Base-by-base conservation (phyloP, 2,113 vertebrate genomes). In the Tretioscincus oriximinensis region DNA sequence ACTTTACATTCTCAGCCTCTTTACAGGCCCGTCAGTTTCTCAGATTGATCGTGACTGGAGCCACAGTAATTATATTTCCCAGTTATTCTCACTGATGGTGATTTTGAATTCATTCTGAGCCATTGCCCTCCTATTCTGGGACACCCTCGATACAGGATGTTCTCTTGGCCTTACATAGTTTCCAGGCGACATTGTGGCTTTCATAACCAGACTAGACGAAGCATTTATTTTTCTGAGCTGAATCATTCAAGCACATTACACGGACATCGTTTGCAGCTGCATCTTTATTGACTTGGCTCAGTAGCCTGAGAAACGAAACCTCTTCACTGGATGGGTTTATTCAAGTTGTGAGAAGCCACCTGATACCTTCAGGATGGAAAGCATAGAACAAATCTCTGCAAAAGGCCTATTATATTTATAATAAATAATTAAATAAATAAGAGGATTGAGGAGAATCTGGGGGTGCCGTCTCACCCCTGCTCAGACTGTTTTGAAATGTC, bases 1-100 rank as follows among this genome's bases (percentile, higher is more conserved):
- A 85, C 76, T 73, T 92, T 2, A 0, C 89, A 93, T 93, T 93
- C 90, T 87, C 71, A 72, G 83, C n/a, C 0, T 26, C 61, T 92
- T 93, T 90, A 90, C 78, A 90, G 89, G 88, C 26, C 0, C 76
- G 88, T 92, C 67, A 81, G 86, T 86, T 90, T 78, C 88, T 90
- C 78, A 1, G 92, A 93, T 89, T 90, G 90, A 92, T 90, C 88
- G 87, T 79, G 81, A 73, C 91, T 92, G 92, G 92, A 93, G 92
- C 92, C 89, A 71, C 74, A 87, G 89, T 76, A 90, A 93, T 92
- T 93, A 91, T 70, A 1, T 92, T 90, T 81, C 51, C 85, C 87
- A 92, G 89, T 90, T 26, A 90, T 90, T 92, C 89, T 88, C 90
- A 85, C 35, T 91, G 89, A 41, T 41, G 35, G 35, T 41, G 35